These are phyloP conservation scores for Galerucella nymphaeae DNA, from an alignment of 2,888 invertebrate genomes.

Conservation along the genomic window DNA sequence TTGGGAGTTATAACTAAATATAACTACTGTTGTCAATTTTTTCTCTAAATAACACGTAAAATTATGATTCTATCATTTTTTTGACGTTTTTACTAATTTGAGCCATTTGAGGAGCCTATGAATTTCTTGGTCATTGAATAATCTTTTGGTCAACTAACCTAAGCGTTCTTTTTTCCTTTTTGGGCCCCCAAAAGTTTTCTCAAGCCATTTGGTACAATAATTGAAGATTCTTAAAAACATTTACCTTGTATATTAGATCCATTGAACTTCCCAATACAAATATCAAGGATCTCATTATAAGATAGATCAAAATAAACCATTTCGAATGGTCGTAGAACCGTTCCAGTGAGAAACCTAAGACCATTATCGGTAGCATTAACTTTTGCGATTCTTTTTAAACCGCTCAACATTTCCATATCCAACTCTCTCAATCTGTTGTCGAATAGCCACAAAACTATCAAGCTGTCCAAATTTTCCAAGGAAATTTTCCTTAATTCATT, in stretches of 20 bases:
- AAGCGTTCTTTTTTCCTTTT: no score
- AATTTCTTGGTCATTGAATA: no score
- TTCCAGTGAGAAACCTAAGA: slow-evolving; percentile 8
- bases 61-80: no score
- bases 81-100: no score
- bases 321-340: slow-evolving; percentile 9
- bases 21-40: no score
- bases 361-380: slow-evolving; percentile 32
- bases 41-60: no score
- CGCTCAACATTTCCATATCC: slow-evolving; percentile 26
- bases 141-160: no score
- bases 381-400: slow-evolving; percentile 32
- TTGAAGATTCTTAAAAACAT: not conserved
- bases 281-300: slow-evolving; percentile 23
- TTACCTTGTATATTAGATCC: slow-evolving; percentile 31
- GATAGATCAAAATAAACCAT: slow-evolving; percentile 32
- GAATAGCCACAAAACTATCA: slow-evolving; percentile 32
- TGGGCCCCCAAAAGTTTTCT: no score
- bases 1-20: no score
- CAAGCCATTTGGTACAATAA: no score
- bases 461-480: slow-evolving; percentile 27
- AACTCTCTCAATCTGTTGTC: slow-evolving; percentile 32
- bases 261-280: slow-evolving; percentile 28
- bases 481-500: slow-evolving; percentile 21
- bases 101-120: no score